These are phyloP conservation scores for Ramazzottius varieornatus DNA, from an alignment of 2,888 invertebrate species.

Conservation along the genomic window DNA sequence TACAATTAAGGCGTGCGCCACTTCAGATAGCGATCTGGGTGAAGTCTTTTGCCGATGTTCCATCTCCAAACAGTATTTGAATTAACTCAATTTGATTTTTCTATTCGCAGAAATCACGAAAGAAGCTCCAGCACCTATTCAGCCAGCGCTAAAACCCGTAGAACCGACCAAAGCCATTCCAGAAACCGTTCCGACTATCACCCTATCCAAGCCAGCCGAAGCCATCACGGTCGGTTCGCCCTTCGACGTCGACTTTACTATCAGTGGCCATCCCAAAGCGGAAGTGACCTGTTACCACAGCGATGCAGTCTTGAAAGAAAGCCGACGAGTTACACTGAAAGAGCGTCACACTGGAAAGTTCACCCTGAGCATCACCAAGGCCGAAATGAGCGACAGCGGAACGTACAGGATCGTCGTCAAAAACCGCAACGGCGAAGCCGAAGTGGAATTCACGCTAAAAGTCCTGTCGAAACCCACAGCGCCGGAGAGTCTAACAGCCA, in stretches of 20 bases:
- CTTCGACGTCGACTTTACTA: neutral
- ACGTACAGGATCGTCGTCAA: conserved; percentile 12
- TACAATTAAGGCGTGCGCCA: too few species aligned
- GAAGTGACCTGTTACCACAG: neutral
- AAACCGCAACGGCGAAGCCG: conserved; percentile 13
- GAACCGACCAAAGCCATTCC: too few species aligned
- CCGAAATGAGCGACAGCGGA: conserved; percentile 11
- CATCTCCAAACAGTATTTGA: too few species aligned
- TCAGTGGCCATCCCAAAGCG: neutral
- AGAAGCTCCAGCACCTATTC: neutral
- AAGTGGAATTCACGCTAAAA: conserved; percentile 11
- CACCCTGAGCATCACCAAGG: conserved; percentile 10
- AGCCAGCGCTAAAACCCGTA: too few species aligned
- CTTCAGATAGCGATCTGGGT: too few species aligned
- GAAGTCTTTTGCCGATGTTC: too few species aligned
- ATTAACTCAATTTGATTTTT: too few species aligned
- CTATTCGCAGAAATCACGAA: neutral
- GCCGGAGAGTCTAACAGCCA: conserved; percentile 6
- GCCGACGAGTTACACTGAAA: neutral
- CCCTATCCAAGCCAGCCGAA: neutral
- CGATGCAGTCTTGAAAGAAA: neutral
- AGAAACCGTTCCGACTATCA: neutral
- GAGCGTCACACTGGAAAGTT: neutral
- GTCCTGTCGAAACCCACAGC: conserved; percentile 12
- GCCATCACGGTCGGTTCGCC: neutral